phyloP scores from a whole-genome alignment of 2,113 vertebrate species.

The Serinus canaria region DNA sequence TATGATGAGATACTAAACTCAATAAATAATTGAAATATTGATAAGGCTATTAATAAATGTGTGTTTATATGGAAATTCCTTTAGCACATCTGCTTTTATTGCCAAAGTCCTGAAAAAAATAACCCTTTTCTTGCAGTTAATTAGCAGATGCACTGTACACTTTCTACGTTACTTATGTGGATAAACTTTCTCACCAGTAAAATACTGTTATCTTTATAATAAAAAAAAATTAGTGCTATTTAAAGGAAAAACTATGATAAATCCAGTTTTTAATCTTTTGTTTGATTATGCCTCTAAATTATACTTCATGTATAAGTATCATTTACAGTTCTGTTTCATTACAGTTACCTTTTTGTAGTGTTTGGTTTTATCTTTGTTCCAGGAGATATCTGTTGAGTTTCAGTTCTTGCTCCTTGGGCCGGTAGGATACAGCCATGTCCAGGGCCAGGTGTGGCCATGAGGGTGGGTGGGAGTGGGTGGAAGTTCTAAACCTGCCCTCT shows the following conservation, averaged over 20 bases:
- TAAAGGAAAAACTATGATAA: neutral
- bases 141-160: neutral
- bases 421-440: fast-evolving
- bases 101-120: neutral
- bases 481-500: neutral
- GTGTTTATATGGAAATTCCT: neutral
- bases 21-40: neutral
- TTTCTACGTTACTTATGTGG: neutral
- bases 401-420: neutral
- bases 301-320: neutral
- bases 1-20: neutral
- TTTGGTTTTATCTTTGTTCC: neutral
- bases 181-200: neutral
- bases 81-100: neutral
- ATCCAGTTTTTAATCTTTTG: neutral
- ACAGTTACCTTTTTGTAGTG: neutral
- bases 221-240: neutral
- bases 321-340: neutral
- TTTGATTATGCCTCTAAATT: neutral
- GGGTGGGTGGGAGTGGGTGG: neutral
- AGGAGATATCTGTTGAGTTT: neutral
- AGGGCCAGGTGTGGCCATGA: fast-evolving
- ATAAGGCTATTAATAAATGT: neutral
- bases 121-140: neutral
- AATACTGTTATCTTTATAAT: neutral